Evolutionary conservation across 2,888 invertebrate species (phyloP).

Genomic region (Augochlorella aurata): DNA sequence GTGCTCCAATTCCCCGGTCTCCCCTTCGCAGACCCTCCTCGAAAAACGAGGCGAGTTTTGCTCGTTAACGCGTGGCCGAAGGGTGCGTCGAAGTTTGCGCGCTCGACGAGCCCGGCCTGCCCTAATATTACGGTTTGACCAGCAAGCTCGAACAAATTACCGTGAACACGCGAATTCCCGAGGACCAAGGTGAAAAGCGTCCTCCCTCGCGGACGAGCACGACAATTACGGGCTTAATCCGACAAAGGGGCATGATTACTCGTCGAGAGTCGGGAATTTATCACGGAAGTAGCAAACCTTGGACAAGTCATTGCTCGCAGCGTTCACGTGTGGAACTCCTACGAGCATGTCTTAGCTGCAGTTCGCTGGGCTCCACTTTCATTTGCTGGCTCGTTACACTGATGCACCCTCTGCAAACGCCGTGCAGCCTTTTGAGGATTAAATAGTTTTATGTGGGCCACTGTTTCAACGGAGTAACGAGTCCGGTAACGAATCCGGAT

Average conservation of each 20-base stretch:
- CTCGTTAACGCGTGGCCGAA: constrained; percentile 18
- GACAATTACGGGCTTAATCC: not conserved
- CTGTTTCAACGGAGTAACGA: constrained; percentile 1
- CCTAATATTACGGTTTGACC: constrained; percentile 42
- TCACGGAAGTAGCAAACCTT: not conserved
- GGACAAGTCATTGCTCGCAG: not conserved
- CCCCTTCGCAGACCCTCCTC: constrained; percentile 4
- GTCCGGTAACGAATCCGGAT: not conserved
- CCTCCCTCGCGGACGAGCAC: not conserved
- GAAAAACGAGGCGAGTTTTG: constrained; percentile 14
- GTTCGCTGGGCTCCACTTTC: not conserved
- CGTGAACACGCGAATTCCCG: constrained; percentile 16
- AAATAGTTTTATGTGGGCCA: constrained; percentile 4
- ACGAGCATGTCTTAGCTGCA: not conserved
- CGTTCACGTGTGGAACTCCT: not conserved
- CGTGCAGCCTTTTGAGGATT: not conserved
- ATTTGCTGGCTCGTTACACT: not conserved
- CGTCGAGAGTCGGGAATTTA: not conserved
- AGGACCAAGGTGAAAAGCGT: not conserved
- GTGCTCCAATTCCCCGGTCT: constrained; percentile 53
- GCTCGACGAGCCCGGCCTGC: constrained; percentile 53
- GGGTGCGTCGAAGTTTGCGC: constrained; percentile 25
- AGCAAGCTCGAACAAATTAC: constrained; percentile 39
- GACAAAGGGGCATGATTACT: not conserved
- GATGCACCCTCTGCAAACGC: not conserved